Percentiles rank a stretch among this genome's conserved stretches.
These are phyloP conservation scores for Panopea generosa DNA, from an alignment of 2,888 invertebrate species.

Conservation along the genomic window DNA sequence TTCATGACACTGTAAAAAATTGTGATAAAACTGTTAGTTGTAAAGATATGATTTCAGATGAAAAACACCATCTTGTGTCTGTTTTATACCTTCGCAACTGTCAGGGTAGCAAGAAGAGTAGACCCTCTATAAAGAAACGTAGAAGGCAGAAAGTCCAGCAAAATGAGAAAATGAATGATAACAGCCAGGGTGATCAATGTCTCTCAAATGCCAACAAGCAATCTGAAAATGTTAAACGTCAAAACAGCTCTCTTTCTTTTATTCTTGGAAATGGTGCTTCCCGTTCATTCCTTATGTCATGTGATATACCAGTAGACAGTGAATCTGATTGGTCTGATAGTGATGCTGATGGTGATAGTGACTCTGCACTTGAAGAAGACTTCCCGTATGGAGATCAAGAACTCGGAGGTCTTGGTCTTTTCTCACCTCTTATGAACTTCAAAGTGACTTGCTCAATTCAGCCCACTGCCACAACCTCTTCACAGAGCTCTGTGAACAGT, in stretches of 20 bases:
- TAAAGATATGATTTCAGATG: neutral
- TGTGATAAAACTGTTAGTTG: neutral
- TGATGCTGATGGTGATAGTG: constrained; percentile 59
- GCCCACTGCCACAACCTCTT: constrained; percentile 5
- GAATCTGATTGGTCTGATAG: constrained; percentile 56
- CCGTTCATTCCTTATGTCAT: constrained; percentile 56
- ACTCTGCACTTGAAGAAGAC: constrained; percentile 43
- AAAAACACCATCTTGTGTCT: constrained; percentile 14
- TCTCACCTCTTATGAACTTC: constrained; percentile 35
- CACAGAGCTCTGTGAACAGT: constrained; percentile 41
- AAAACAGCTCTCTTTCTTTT: constrained; percentile 56
- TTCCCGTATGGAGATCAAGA: constrained; percentile 31
- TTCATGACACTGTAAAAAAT: neutral
- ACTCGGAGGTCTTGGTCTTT: constrained; percentile 1
- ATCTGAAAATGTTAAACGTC: constrained; percentile 2
- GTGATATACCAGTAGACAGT: constrained; percentile 53
- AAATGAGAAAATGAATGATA: constrained; percentile 3
- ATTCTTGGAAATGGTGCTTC: constrained; percentile 49
- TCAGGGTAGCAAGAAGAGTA: constrained; percentile 32
- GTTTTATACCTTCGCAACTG: constrained; percentile 49
- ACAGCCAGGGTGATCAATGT: constrained; percentile 2
- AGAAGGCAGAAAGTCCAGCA: constrained; percentile 56
- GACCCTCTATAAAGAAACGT: constrained; percentile 66
- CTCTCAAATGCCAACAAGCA: neutral
- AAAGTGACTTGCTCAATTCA: constrained; percentile 56